Evolutionary conservation across 2,888 invertebrate genomes (phyloP).

Genomic region (Antheraea assamensis): DNA sequence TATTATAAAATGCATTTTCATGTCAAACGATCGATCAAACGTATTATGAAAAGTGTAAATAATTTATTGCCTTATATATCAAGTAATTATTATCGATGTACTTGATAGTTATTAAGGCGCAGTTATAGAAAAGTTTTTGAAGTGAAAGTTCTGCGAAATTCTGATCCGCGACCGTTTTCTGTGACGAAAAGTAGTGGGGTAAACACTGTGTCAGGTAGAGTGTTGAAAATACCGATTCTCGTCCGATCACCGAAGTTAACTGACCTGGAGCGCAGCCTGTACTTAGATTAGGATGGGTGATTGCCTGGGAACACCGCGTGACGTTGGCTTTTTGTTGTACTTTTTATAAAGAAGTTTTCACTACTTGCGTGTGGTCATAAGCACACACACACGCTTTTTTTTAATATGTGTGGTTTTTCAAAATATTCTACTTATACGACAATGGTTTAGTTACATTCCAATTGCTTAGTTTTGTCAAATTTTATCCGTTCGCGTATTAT

Average conservation of each 20-base stretch:
- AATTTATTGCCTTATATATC: not conserved
- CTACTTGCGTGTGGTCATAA: too few species aligned
- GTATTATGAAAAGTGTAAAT: not conserved
- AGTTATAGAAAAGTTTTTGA: not conserved
- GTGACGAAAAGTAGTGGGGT: too few species aligned
- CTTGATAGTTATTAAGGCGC: not conserved
- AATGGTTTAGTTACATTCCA: too few species aligned
- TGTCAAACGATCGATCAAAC: not conserved
- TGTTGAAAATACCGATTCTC: slow-evolving; percentile 54
- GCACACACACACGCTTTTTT: too few species aligned
- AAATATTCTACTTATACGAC: not conserved
- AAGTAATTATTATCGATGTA: not conserved
- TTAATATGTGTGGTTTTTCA: too few species aligned
- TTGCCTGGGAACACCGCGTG: slow-evolving; percentile 74
- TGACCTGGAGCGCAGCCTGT: slow-evolving; percentile 77
- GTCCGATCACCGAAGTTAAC: slow-evolving; percentile 79
- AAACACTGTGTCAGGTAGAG: too few species aligned
- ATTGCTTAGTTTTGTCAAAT: not conserved
- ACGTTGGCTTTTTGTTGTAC: slow-evolving; percentile 56
- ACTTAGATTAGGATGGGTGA: slow-evolving; percentile 78
- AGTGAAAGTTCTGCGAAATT: too few species aligned
- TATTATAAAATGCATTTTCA: slow-evolving; percentile 1
- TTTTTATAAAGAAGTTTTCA: too few species aligned
- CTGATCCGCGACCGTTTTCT: slow-evolving; percentile 22
- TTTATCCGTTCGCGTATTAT: too few species aligned